Conservation (phyloP, 2,113 vertebrate species). For the Pedetes capensis region DNA sequence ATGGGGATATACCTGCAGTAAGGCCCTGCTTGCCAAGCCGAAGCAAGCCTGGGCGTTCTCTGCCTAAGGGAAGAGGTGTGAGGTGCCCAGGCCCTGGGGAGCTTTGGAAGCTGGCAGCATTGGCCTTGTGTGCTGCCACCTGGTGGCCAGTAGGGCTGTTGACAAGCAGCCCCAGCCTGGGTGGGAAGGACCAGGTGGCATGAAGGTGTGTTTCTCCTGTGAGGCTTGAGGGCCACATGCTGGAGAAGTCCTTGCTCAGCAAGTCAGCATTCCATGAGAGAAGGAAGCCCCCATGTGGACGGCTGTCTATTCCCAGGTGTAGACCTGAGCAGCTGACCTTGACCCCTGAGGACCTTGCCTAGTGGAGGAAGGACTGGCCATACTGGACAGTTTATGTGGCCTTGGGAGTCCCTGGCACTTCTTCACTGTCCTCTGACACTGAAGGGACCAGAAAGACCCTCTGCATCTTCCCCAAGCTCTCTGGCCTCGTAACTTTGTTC, state of each 20-base stretch:
- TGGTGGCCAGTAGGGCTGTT: background rate
- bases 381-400: background rate
- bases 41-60: background rate
- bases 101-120: background rate
- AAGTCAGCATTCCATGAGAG: background rate
- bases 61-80: background rate
- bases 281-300: background rate
- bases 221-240: background rate
- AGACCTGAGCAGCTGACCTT: background rate
- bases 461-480: no score
- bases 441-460: no score
- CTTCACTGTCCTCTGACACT: background rate
- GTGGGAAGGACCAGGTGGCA: background rate
- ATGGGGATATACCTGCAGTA: background rate
- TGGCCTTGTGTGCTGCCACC: conserved; percentile 10
- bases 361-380: background rate
- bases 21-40: background rate
- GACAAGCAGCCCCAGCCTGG: background rate
- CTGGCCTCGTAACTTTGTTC: no score
- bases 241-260: background rate
- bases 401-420: background rate
- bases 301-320: background rate
- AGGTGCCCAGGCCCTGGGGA: background rate
- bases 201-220: background rate
- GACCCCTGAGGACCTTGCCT: background rate